Evolutionary conservation across 2,888 invertebrate species (phyloP).

Genomic region (Caenorhabditis sp.): DNA sequence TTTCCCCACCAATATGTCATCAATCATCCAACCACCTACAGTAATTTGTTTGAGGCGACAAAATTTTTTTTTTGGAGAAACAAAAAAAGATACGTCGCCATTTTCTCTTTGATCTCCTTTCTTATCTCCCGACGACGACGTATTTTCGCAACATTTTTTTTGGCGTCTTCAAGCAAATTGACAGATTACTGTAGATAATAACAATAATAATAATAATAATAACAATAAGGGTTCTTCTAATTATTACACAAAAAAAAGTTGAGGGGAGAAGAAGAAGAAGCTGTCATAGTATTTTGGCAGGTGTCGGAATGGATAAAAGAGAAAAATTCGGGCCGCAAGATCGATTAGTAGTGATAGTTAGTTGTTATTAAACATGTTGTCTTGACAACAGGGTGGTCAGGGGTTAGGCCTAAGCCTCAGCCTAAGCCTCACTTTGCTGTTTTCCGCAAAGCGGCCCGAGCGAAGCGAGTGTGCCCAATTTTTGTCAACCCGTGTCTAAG

Average conservation of each 20-base stretch:
- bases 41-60: no score
- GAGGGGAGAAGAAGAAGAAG: constrained; percentile 5
- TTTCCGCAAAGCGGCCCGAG: no score
- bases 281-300: constrained; percentile 37
- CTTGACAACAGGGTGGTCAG: background rate
- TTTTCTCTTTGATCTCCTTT: background rate
- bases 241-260: constrained; percentile 3
- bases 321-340: background rate
- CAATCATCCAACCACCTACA: no score
- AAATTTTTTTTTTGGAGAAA: no score
- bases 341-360: background rate
- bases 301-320: constrained; percentile 7
- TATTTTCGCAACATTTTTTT: constrained; percentile 3
- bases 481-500: no score
- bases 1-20: no score
- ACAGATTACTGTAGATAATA: background rate
- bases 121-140: background rate
- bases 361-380: background rate
- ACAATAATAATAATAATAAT: background rate
- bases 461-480: no score
- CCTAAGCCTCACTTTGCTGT: no score
- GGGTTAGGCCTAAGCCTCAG: no score
- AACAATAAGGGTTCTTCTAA: background rate
- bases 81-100: background rate
- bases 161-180: background rate